Evolutionary conservation across 2,113 vertebrate species (phyloP).

Genomic region (Trochalopteron elliotii): DNA sequence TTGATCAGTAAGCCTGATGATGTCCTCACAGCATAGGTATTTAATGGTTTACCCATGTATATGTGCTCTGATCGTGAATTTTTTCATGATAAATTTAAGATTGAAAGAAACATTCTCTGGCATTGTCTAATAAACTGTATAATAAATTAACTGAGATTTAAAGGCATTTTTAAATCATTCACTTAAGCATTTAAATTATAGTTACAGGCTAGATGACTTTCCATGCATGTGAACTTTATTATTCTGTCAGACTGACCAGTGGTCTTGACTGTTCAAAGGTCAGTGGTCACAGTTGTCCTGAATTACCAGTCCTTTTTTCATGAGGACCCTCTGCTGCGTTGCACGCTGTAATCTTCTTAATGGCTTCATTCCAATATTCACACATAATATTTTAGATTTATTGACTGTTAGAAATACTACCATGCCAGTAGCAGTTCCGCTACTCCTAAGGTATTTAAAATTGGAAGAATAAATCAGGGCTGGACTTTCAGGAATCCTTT

Average conservation of each 20-base stretch:
- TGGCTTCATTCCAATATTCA: constrained; percentile 91
- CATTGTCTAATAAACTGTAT: constrained; percentile 58
- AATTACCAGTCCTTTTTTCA: constrained; percentile 88
- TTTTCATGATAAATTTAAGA: constrained; percentile 25
- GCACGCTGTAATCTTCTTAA: constrained; percentile 89
- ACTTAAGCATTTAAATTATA: constrained; percentile 64
- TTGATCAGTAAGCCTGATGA: not conserved
- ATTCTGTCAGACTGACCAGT: constrained; percentile 83
- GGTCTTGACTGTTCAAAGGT: constrained; percentile 84
- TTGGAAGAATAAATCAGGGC: constrained; percentile 85
- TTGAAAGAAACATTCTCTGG: constrained; percentile 30
- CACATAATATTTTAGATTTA: constrained; percentile 99
- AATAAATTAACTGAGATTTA: constrained; percentile 71
- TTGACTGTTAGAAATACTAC: constrained; percentile 94
- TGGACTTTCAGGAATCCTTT: constrained; percentile 75
- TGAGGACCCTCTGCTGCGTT: constrained; percentile 84
- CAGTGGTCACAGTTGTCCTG: constrained; percentile 97
- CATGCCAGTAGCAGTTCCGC: constrained; percentile 90
- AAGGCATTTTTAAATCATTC: constrained; percentile 58
- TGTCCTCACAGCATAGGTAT: not conserved
- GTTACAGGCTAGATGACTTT: constrained; percentile 69
- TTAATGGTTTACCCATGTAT: not conserved
- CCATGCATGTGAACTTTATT: constrained; percentile 88
- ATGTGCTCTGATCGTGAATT: not conserved
- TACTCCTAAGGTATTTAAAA: constrained; percentile 84